Conservation (phyloP, 2,113 vertebrate genomes). For the Fukomys damarensis region DNA sequence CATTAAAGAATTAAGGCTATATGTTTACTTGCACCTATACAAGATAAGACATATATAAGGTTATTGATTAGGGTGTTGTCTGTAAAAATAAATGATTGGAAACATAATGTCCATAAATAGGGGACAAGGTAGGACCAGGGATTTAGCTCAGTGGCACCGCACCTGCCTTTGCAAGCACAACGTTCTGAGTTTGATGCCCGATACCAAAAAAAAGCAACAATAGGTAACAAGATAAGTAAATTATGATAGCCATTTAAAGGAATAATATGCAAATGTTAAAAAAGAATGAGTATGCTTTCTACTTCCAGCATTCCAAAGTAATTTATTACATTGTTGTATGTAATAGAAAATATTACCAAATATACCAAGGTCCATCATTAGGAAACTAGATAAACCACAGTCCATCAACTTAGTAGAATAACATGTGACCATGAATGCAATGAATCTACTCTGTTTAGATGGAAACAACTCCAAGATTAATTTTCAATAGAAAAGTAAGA, state of each 20-base stretch:
- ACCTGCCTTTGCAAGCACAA: no score
- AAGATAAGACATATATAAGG: not conserved
- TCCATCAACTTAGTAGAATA: not conserved
- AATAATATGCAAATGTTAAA: not conserved
- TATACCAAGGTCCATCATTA: not conserved
- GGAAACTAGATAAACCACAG: not conserved
- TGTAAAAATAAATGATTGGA: not conserved
- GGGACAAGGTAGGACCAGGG: not conserved
- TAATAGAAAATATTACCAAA: not conserved
- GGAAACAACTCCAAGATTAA: not conserved
- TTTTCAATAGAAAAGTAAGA: not conserved
- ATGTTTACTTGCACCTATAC: not conserved
- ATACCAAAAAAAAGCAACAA: no score
- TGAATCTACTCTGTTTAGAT: not conserved
- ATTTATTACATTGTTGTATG: not conserved
- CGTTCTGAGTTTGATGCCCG: no score
- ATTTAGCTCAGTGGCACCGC: no score
- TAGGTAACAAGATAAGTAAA: not conserved
- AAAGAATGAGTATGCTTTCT: not conserved
- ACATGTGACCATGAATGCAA: not conserved
- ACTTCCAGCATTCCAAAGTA: not conserved
- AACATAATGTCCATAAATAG: not conserved
- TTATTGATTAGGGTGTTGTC: not conserved
- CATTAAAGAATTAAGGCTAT: not conserved
- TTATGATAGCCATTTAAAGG: not conserved